Base-by-base conservation (phyloP, 2,113 vertebrate species). In the Colistium nudipinnis region DNA sequence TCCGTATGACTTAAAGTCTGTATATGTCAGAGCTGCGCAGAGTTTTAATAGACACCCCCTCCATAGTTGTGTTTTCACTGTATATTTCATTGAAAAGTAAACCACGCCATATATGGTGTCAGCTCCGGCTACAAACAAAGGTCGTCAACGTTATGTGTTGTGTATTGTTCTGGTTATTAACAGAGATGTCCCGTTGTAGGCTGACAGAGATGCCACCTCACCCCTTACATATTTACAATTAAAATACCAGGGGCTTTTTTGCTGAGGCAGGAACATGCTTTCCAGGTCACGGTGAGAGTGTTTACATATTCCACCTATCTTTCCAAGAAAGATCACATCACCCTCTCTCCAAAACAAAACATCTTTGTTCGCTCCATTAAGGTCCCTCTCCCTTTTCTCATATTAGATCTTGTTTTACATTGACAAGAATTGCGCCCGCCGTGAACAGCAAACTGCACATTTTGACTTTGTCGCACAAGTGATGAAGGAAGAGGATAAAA, bases 301-400 rank as follows among this genome's bases (percentile, higher is more conserved):
- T 83, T 88, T 83, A 80, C 44, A 69, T 63, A 53, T 64, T 62
- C 53, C 62, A 51, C 22, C 49, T 45, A 31, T 55, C 70, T 68
- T 30, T 64, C 67, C 60, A 33, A 68, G 66, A 75, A 66, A 6
- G 4, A 72, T 41, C 41, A 49, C 62, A 33, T 86, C 73, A 79
- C 35, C n/a, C n/a, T 55, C 52, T 62, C 70, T 80, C 55, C 52
- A 61, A 73, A 45, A 54, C 16, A 70, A 82, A 78, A 62, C 74
- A 71, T 39, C 36, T 14, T 16, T 6, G 36, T 14, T 6, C 4
- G 17, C 74, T 57, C 22, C n/a, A 19, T 6, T 36, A 53, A 54
- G n/a, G n/a, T n/a, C n/a, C n/a, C 27, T 19, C 10, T 36, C 9
- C 33, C 52, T 52, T 35, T 53, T 56, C 31, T 52, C 14, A 36